These are phyloP conservation scores for Irena cyanogastra DNA, from an alignment of 2,113 vertebrate genomes.

Conservation along the genomic window DNA sequence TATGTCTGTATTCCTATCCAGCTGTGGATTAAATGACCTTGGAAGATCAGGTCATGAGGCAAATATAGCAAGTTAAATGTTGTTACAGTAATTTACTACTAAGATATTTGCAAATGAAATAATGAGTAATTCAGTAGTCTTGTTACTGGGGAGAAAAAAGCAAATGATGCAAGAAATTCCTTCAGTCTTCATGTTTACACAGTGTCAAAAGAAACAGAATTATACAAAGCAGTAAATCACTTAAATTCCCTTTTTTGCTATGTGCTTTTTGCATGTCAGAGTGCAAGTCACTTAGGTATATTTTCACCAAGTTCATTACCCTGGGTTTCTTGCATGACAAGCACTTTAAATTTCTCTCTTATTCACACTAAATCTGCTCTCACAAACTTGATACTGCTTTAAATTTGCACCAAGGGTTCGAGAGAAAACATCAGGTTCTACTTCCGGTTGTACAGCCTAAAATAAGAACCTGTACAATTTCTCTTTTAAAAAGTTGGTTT, in stretches of 20 bases:
- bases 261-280: background rate
- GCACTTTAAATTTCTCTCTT: background rate
- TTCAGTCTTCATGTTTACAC: background rate
- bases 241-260: background rate
- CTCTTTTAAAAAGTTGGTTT: background rate
- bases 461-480: background rate
- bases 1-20: background rate
- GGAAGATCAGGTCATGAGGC: background rate
- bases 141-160: background rate
- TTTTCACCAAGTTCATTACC: background rate
- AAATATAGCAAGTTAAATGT: background rate
- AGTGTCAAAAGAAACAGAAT: background rate
- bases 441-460: background rate
- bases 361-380: background rate
- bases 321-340: background rate
- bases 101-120: background rate
- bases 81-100: background rate
- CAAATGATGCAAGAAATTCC: background rate
- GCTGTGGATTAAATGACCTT: background rate
- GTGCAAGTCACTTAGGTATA: background rate
- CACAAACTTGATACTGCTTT: background rate
- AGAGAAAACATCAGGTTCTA: background rate
- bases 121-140: background rate
- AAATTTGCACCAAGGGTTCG: background rate
- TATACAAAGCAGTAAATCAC: background rate